These are phyloP conservation scores for Merops nubicus DNA, from an alignment of 2,113 vertebrate genomes.

Conservation along the genomic window DNA sequence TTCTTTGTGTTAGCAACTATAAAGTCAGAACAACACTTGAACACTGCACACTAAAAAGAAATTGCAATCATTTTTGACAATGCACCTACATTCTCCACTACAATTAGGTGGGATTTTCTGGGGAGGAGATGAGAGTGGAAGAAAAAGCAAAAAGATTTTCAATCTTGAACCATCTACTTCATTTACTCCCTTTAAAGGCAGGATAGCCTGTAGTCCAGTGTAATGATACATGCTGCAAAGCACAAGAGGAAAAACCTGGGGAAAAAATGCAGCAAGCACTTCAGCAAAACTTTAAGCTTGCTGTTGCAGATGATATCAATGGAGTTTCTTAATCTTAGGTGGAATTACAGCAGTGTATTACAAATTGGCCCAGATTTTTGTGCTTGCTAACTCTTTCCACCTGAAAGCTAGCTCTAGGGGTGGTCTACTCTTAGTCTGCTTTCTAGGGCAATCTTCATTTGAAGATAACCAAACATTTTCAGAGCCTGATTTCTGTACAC, in stretches of 20 bases:
- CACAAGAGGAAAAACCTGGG: neutral
- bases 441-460: neutral
- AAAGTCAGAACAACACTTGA: neutral
- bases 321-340: neutral
- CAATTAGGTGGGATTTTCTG: neutral
- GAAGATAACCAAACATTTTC: neutral
- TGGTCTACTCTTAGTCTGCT: neutral
- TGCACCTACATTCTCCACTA: neutral
- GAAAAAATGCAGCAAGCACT: neutral
- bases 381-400: neutral
- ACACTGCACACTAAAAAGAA: neutral
- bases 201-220: neutral
- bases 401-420: neutral
- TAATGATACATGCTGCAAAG: neutral
- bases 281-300: neutral
- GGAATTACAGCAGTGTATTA: neutral
- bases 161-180: neutral
- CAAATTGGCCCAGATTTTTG: neutral
- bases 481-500: neutral
- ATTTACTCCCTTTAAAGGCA: neutral
- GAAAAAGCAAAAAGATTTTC: rapidly evolving
- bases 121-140: no score
- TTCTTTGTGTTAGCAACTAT: neutral
- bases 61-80: neutral
- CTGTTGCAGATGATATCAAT: neutral